Conservation (phyloP, 1,140 invertebrate species). For the Sipha flava region DNA sequence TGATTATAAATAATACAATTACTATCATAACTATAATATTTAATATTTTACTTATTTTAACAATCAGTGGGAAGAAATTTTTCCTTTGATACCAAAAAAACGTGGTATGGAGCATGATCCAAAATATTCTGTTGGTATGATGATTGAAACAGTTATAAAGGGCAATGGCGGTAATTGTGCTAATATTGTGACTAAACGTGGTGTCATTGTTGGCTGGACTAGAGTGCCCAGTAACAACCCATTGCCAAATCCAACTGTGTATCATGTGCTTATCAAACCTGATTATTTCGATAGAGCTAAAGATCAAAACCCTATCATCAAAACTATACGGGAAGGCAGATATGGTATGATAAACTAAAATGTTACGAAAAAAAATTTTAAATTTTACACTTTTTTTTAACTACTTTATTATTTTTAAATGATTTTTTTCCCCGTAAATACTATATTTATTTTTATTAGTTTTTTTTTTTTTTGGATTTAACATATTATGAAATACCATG, state of each 20-base stretch:
- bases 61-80: neutral
- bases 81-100: neutral
- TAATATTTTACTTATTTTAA: neutral
- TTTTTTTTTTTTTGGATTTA: too few species aligned
- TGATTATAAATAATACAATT: neutral
- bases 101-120: neutral
- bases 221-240: neutral
- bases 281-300: neutral
- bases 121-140: constrained; percentile 14
- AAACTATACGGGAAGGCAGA: neutral
- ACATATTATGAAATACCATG: too few species aligned
- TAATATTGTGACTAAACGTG: neutral
- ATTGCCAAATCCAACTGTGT: neutral
- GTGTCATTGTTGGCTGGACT: neutral
- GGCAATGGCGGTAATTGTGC: neutral
- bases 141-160: neutral
- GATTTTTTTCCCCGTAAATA: too few species aligned
- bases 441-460: too few species aligned
- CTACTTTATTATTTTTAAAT: too few species aligned
- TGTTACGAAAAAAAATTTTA: too few species aligned
- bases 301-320: neutral
- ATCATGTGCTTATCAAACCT: neutral
- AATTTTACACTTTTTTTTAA: too few species aligned
- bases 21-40: neutral
- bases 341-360: neutral